These are phyloP conservation scores for Gallinago stenura DNA, from an alignment of 2,797 vertebrate genomes.

Conservation along the genomic window DNA sequence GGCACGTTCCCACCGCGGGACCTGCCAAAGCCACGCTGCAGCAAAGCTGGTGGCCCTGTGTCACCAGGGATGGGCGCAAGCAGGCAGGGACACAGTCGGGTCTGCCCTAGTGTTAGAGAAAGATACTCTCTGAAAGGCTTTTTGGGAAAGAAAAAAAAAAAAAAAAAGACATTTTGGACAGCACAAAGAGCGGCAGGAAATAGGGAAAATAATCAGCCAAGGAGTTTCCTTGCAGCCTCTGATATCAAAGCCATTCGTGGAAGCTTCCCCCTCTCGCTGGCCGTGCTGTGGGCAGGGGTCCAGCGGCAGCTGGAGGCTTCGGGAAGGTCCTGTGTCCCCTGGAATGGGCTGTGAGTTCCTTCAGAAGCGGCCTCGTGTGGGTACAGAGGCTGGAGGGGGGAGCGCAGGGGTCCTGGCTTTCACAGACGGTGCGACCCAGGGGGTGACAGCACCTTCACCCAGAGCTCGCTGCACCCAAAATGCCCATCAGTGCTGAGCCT, in stretches of 20 bases:
- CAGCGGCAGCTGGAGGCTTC: not conserved
- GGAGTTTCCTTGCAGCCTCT: not conserved
- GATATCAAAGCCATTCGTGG: not conserved
- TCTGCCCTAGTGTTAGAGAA: too few species aligned
- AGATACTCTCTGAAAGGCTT: not conserved
- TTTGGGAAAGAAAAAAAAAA: too few species aligned
- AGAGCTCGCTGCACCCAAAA: not conserved
- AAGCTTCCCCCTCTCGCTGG: not conserved
- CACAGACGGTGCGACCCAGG: not conserved
- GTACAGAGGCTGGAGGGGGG: not conserved
- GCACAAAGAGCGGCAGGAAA: not conserved
- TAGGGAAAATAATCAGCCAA: not conserved
- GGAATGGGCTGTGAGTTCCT: not conserved
- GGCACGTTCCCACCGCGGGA: not conserved
- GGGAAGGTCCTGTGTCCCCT: not conserved
- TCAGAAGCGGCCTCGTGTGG: not conserved
- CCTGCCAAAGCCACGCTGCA: not conserved
- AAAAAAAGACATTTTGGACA: not conserved
- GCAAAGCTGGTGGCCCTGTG: fast-evolving
- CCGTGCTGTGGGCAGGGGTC: not conserved
- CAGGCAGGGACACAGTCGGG: fast-evolving
- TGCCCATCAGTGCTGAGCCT: fast-evolving
- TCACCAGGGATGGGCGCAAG: not conserved
- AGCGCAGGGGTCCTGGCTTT: not conserved
- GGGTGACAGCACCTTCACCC: not conserved